Conservation (phyloP, 2,888 invertebrate genomes). For the Lithophane ornitopus region DNA sequence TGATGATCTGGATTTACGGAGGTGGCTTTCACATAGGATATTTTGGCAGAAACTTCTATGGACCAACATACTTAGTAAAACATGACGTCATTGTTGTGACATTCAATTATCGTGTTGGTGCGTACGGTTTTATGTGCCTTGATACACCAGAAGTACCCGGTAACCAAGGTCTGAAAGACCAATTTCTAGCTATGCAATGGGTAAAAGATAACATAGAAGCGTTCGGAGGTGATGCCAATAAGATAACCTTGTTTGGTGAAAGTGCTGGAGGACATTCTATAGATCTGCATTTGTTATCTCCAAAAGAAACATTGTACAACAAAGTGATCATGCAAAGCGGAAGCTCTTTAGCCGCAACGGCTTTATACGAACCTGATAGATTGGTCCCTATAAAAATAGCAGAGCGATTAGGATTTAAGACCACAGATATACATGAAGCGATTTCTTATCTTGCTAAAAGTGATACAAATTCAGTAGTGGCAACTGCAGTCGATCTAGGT, state of each 20-base stretch:
- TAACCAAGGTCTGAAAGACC: constrained; percentile 82
- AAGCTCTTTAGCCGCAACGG: constrained; percentile 67
- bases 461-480: constrained; percentile 68
- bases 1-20: constrained; percentile 78
- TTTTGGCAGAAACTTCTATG: constrained; percentile 65
- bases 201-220: constrained; percentile 76
- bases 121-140: constrained; percentile 82
- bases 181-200: constrained; percentile 77
- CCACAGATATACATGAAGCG: constrained; percentile 67
- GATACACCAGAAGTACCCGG: constrained; percentile 75
- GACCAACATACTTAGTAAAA: constrained; percentile 74
- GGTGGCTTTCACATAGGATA: constrained; percentile 72
- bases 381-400: constrained; percentile 72
- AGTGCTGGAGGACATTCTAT: constrained; percentile 77
- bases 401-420: constrained; percentile 67
- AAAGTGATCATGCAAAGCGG: constrained; percentile 78
- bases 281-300: constrained; percentile 75
- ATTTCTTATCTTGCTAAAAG: constrained; percentile 68
- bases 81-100: constrained; percentile 78
- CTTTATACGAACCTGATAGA: constrained; percentile 68
- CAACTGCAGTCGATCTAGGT: constrained; percentile 61
- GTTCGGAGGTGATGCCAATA: constrained; percentile 78
- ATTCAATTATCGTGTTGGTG: constrained; percentile 77
- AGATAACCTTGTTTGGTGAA: constrained; percentile 76
- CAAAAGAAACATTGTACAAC: constrained; percentile 71